phyloP scores from a whole-genome alignment of 2,113 vertebrate genomes.

The Chloroceryle aenea region DNA sequence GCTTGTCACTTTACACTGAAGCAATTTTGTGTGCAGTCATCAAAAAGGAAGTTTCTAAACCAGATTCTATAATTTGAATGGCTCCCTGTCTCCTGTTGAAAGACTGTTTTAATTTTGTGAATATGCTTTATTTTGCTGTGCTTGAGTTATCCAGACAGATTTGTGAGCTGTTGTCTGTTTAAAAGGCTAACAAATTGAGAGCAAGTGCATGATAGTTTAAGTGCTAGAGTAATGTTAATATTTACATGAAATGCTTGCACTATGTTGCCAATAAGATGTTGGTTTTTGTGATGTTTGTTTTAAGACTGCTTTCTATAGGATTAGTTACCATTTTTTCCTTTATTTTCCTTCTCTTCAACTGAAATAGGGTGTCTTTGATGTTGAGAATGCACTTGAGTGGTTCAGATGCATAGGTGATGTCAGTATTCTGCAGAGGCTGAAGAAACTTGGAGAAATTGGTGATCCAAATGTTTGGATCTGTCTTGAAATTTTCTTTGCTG shows the following conservation, averaged over 20 bases:
- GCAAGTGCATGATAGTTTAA: too few relatives aligned
- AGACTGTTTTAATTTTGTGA: neutral
- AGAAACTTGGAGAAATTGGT: constrained; percentile 19
- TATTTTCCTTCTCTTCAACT: neutral
- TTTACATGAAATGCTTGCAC: neutral
- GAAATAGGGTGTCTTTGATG: constrained; percentile 55
- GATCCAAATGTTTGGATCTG: constrained; percentile 16
- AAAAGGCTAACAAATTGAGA: neutral
- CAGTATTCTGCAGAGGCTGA: constrained; percentile 56
- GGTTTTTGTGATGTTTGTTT: neutral
- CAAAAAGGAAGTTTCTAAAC: neutral
- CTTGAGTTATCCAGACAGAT: neutral
- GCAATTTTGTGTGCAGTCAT: neutral
- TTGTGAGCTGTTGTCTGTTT: neutral
- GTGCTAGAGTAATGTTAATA: neutral
- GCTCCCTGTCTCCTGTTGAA: neutral
- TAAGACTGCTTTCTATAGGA: neutral
- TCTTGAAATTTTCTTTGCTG: constrained; percentile 80
- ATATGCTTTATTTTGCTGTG: neutral
- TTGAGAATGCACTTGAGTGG: constrained; percentile 77
- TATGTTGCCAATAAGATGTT: neutral
- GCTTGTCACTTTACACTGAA: neutral
- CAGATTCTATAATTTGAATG: neutral
- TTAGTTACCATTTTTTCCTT: neutral
- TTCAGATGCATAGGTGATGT: constrained; percentile 72